A percentile compares a stretch with the other conserved stretches of the same genome.
Evolutionary conservation across 2,113 vertebrate species (phyloP).

Genomic region (Sarotherodon lohbergeri): DNA sequence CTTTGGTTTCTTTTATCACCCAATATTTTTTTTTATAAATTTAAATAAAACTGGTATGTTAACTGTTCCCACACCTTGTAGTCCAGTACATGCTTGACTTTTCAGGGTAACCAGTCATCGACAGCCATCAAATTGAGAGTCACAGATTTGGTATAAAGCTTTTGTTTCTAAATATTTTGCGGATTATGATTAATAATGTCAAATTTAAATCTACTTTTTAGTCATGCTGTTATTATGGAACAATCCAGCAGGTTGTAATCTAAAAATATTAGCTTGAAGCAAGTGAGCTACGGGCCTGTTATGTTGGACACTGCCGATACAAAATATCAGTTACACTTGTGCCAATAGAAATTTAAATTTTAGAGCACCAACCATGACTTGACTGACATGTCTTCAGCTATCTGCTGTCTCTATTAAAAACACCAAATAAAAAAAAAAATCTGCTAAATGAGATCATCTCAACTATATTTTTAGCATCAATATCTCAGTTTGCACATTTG

Average conservation of each 20-base stretch:
- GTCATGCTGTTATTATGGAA: background rate
- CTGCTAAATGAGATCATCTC: background rate
- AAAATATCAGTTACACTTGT: background rate
- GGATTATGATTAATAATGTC: background rate
- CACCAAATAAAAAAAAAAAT: background rate
- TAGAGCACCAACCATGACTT: background rate
- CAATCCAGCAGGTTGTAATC: background rate
- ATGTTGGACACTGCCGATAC: background rate
- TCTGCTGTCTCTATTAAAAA: accelerated
- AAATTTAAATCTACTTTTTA: background rate
- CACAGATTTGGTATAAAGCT: background rate
- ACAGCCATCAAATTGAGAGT: background rate
- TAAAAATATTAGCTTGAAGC: background rate
- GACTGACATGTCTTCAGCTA: background rate
- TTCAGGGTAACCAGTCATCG: background rate
- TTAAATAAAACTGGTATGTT: background rate
- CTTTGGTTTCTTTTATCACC: background rate
- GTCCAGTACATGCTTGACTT: background rate
- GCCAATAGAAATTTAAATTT: background rate
- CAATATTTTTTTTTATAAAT: background rate
- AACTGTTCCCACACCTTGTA: background rate
- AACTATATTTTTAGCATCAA: background rate
- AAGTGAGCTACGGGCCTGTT: background rate
- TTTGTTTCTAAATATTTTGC: background rate
- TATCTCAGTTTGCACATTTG: background rate